Percentiles rank a stretch among this genome's conserved stretches.
These are phyloP conservation scores for Ligdia adustata DNA, from an alignment of 2,888 invertebrate species.

Conservation along the genomic window DNA sequence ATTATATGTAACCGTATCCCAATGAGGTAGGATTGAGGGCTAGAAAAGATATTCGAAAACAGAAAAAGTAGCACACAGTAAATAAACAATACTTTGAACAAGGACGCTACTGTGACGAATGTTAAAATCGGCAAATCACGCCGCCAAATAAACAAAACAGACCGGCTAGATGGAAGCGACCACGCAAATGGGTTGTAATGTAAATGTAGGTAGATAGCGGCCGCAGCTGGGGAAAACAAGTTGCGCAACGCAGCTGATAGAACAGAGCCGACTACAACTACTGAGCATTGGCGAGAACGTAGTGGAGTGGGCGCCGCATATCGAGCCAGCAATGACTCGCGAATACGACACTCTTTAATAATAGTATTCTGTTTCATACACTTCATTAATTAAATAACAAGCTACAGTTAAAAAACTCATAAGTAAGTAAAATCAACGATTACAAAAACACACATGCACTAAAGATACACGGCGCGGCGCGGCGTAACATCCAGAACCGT, in stretches of 20 bases:
- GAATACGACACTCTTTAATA: too few species aligned
- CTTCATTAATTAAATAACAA: too few species aligned
- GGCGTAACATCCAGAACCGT: neutral
- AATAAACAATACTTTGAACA: neutral
- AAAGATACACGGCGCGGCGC: too few species aligned
- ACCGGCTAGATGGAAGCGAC: constrained; percentile 27
- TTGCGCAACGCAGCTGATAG: constrained; percentile 35
- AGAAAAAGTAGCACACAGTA: too few species aligned
- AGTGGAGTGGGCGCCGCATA: constrained; percentile 1
- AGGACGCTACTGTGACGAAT: neutral
- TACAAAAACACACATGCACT: too few species aligned
- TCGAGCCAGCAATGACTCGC: too few species aligned
- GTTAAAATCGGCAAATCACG: neutral
- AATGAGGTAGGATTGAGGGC: too few species aligned
- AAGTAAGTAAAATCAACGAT: too few species aligned
- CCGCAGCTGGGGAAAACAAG: constrained; percentile 34
- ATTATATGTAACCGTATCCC: too few species aligned
- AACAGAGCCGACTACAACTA: neutral
- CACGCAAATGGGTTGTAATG: constrained; percentile 30
- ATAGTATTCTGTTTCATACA: too few species aligned
- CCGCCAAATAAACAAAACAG: constrained; percentile 17
- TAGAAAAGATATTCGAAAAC: too few species aligned
- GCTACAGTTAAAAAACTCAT: too few species aligned
- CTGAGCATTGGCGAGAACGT: neutral
- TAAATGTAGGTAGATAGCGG: constrained; percentile 19